These are phyloP conservation scores for Zaprionus ghesquierei DNA, from an alignment of 1,140 invertebrate species.

Conservation along the genomic window DNA sequence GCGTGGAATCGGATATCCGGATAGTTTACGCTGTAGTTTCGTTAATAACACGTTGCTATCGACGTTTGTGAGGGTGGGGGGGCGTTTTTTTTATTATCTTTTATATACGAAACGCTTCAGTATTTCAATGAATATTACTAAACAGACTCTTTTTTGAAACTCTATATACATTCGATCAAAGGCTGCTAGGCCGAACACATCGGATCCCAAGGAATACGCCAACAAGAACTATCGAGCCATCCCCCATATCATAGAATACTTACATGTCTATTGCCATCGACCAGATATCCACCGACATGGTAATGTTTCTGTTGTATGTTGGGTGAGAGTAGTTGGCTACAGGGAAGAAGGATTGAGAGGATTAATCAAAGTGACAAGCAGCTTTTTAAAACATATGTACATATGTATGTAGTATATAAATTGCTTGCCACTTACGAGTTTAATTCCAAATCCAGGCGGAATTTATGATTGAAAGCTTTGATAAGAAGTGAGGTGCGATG, in stretches of 20 bases:
- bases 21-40: background rate
- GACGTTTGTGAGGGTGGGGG: background rate
- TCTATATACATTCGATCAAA: background rate
- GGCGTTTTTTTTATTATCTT: conserved; percentile 11
- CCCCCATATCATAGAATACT: conserved; percentile 33
- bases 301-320: conserved; percentile 92
- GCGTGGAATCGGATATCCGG: background rate
- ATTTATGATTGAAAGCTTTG: conserved; percentile 98
- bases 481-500: conserved; percentile 96
- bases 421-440: conserved; percentile 91
- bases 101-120: conserved; percentile 8
- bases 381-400: no score
- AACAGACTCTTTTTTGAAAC: conserved; percentile 4
- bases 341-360: background rate
- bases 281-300: conserved; percentile 85
- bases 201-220: background rate
- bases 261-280: conserved; percentile 82
- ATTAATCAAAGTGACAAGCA: background rate
- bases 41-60: background rate
- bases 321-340: conserved; percentile 91
- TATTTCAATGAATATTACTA: conserved; percentile 9
- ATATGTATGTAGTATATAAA: background rate
- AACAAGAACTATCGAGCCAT: background rate
- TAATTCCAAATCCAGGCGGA: conserved; percentile 96
- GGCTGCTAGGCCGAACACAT: conserved; percentile 3